phyloP scores from a whole-genome alignment of 1,140 invertebrate genomes.

The Gonatopus flavifemur region DNA sequence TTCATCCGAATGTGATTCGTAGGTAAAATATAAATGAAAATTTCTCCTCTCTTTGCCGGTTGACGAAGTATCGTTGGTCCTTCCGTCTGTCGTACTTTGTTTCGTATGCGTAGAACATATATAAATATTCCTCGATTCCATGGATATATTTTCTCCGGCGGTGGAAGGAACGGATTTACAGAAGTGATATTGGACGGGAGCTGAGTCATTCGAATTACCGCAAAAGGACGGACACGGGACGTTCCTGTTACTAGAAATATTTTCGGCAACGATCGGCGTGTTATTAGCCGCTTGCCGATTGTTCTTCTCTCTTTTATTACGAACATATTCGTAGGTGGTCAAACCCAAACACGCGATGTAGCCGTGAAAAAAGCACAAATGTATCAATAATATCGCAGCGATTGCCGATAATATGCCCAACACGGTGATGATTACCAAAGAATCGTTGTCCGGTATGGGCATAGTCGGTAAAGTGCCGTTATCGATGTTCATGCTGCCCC shows the following conservation, averaged over 20 bases:
- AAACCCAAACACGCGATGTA: constrained; percentile 83
- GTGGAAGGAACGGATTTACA: constrained; percentile 15
- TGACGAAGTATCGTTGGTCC: constrained; percentile 7
- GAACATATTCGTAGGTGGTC: constrained; percentile 88
- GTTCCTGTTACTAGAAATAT: constrained; percentile 7
- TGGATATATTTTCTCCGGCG: constrained; percentile 1
- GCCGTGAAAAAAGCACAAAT: constrained; percentile 87
- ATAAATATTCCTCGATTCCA: constrained; percentile 30
- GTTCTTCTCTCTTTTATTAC: constrained; percentile 59
- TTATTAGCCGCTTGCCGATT: background rate
- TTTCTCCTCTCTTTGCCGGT: constrained; percentile 36
- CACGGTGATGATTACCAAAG: constrained; percentile 66
- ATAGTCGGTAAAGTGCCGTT: constrained; percentile 51
- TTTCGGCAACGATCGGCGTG: constrained; percentile 11
- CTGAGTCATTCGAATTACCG: constrained; percentile 7
- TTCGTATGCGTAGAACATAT: constrained; percentile 41
- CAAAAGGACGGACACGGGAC: constrained; percentile 37
- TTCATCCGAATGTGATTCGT: constrained; percentile 40
- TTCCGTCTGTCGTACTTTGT: constrained; percentile 10
- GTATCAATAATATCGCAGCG: constrained; percentile 76
- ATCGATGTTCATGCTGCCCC: constrained; percentile 34
- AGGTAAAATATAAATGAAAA: constrained; percentile 50
- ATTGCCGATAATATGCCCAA: constrained; percentile 72
- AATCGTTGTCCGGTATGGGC: constrained; percentile 61
- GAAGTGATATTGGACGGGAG: constrained; percentile 24